phyloP scores from a whole-genome alignment of 2,113 vertebrate genomes.

The Channa maculata region DNA sequence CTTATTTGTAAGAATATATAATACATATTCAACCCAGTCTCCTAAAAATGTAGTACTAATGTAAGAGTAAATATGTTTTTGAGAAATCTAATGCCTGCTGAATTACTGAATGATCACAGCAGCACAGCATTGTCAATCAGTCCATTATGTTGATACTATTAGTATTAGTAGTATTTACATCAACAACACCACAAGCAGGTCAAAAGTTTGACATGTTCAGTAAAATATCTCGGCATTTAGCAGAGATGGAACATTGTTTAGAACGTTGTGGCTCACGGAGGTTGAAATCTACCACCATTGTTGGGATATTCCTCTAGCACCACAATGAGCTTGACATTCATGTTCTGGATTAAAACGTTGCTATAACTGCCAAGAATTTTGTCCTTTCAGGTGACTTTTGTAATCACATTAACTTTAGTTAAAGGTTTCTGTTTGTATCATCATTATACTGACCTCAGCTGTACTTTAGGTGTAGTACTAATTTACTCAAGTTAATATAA shows the following conservation, averaged over 20 bases:
- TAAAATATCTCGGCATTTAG: not conserved
- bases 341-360: not conserved
- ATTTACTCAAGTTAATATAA: not conserved
- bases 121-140: too few relatives aligned
- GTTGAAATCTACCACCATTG: too few relatives aligned
- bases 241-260: too few relatives aligned
- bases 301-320: not conserved
- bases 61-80: not conserved
- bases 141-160: too few relatives aligned
- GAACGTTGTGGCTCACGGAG: too few relatives aligned
- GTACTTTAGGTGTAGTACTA: not conserved
- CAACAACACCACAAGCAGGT: too few relatives aligned
- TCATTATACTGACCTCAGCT: not conserved
- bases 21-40: not conserved
- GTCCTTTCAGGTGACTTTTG: not conserved
- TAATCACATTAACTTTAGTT: not conserved
- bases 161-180: too few relatives aligned
- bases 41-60: not conserved
- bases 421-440: not conserved
- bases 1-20: too few relatives aligned
- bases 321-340: not conserved
- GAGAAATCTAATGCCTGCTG: not conserved
- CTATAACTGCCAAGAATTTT: not conserved
- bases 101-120: not conserved
- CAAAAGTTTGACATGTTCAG: too few relatives aligned